phyloP scores from a whole-genome alignment of 92 coral and sea anemone species.

The Actinostola sp. region DNA sequence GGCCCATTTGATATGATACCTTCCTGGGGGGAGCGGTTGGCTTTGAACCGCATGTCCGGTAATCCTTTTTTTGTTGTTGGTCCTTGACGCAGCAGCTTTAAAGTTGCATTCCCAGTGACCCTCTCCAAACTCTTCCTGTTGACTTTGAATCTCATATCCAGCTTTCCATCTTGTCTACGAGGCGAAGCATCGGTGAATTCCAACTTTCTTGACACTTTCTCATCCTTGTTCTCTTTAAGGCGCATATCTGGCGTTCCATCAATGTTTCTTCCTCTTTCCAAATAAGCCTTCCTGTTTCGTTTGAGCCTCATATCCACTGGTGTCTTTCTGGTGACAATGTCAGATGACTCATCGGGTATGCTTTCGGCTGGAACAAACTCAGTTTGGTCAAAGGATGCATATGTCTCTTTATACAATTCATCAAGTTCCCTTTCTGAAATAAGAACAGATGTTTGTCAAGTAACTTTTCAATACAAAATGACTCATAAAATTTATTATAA shows the following conservation, averaged over 20 bases:
- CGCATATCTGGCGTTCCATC: slow-evolving; percentile 50
- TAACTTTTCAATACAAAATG: too few relatives aligned
- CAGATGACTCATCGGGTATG: too few relatives aligned
- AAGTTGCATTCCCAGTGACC: too few relatives aligned
- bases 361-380: too few relatives aligned
- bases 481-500: too few relatives aligned
- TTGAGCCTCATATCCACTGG: slow-evolving; percentile 51
- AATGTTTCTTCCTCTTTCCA: slow-evolving; percentile 37
- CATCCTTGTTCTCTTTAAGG: too few relatives aligned
- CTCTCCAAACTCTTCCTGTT: too few relatives aligned
- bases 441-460: too few relatives aligned
- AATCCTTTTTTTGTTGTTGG: slow-evolving; percentile 45
- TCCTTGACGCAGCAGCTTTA: too few relatives aligned
- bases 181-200: background rate
- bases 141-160: slow-evolving; percentile 53
- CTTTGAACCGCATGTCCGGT: slow-evolving; percentile 56
- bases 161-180: slow-evolving; percentile 47
- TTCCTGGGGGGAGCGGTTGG: slow-evolving; percentile 1
- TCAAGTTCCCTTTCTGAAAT: too few relatives aligned
- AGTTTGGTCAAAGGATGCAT: too few relatives aligned
- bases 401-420: too few relatives aligned
- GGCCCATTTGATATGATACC: slow-evolving; percentile 12
- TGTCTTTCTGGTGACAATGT: background rate
- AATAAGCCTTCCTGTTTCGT: slow-evolving; percentile 38
- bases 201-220: slow-evolving; percentile 8